Base-by-base conservation (phyloP, 2,113 vertebrate genomes). In the Cololabis saira region DNA sequence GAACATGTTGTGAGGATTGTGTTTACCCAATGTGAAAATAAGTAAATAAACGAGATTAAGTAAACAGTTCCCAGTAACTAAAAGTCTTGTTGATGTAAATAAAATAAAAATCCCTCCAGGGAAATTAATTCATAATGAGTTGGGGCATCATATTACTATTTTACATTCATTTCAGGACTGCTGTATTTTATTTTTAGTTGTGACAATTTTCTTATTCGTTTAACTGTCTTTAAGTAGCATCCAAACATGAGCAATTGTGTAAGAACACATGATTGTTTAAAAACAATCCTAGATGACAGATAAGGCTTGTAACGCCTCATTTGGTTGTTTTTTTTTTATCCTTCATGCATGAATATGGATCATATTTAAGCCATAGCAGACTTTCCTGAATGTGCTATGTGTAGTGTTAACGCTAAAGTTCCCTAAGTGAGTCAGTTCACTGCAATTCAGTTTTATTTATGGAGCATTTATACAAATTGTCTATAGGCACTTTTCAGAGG, bases 81-180 rank as follows among this genome's bases (percentile, higher is more conserved):
- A 68, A 67, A 70, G 49, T 49, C 42, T 51, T 64, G 55, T 50
- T 63, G 57, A 24, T 67, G 17, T 53, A 76, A 80, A 73, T n/a
- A 4, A 33, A n/a, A 47, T 18, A 18, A 47, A 47, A 11, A 11
- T 30, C 8, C 68, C 60, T 71, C 49, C 0, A 10, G 65, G 73
- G 78, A 86, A 82, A 84, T 81, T 0, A 64, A 50, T 47, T 60
- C 49, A n/a, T 43, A 64, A 73, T 68, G 48, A 55, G 52, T 42
- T 52, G 30, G 27, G 19, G 50, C 51, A 53, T 72, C 40, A 80
- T 49, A 83, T 72, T 53, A 71, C 19, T 2, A 10, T 17, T 48
- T 18, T 58, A 8, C 44, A 17, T 75, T 76, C 69, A 16, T 58
- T 64, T 67, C n/a, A 44, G 33, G 19, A 52, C 49, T 70, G 40